Evolutionary conservation across 2,113 vertebrate species (phyloP), one percentile per base, ranked within the genome.

Genomic region (Pachypanchax playfairii): DNA sequence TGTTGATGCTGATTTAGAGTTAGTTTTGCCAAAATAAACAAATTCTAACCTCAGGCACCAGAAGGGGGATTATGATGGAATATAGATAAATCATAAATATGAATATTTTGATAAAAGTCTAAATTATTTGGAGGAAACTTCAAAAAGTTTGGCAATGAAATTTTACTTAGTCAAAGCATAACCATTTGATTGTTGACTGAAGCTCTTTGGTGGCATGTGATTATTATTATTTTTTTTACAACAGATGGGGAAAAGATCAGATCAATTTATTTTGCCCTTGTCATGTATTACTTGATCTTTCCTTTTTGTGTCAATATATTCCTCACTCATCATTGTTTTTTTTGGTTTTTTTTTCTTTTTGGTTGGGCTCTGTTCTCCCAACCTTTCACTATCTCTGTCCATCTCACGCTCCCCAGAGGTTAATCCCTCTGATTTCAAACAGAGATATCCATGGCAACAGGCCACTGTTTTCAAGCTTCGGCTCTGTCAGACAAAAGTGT

Each of bases 371-470:
- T 26, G 28, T 29, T 54, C 42, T 39, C 63, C 24, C 50, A 57
- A 29, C 59, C 46, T 49, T 5, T 54, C 39, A 54, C 41, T 20
- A 13, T 53, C 54, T 68, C 8, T 42, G 25, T 62, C 35, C 28
- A 49, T 62, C 54, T 65, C 64, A 7, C 54, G 42, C 76, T 50
- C 65, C 73, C 67, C 69, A 31, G 80, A 86, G 85, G 87, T 87
- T 88, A 88, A 87, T 88, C 81, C 83, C 77, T 75, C 61, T 29
- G 49, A 71, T 88, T 83, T 89, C 67, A 76, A 81, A 83, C 80
- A 65, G 79, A 85, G 71, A 88, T 82, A 87, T 87, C 88, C 88
- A 90, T 90, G 84, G 85, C 87, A 88, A 90, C 88, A 79, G 77
- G 69, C 77, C 77, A 81, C 24, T 26, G 77, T 79, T 79, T 82